Evolutionary conservation across 1,140 invertebrate species (phyloP), one percentile per base, ranked within the genome.

Genomic region (Sycobia sp.): DNA sequence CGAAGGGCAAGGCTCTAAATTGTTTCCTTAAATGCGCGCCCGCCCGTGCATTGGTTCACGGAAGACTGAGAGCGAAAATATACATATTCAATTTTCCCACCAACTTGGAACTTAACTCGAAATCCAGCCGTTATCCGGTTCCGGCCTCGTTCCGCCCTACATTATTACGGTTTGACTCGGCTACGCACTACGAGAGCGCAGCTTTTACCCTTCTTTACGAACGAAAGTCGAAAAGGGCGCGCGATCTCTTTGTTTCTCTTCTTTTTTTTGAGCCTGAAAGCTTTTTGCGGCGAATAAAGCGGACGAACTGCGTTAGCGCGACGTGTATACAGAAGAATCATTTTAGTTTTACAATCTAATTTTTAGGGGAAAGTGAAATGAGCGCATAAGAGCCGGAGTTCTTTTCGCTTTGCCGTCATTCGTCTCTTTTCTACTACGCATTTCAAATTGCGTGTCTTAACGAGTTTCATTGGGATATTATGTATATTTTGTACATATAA

Each of bases 51-150:
- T n/a, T n/a, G n/a, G n/a, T n/a, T n/a, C n/a, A n/a, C n/a, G n/a
- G n/a, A n/a, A n/a, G n/a, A n/a, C n/a, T n/a, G n/a, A n/a, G n/a
- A n/a, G n/a, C n/a, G n/a, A n/a, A n/a, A 49, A 61, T 54, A 54
- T 61, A 49, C 58, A 61, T 61, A 61, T 62, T 62, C 59, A 54
- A 54, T 62, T 54, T 53, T 29, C 23, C 39, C 16, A 14, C 32
- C 41, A 54, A 53, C n/a, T n/a, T n/a, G n/a, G 50, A 54, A 22
- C 13, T 50, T 25, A 27, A 36, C 29, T n/a, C 41, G 44, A 56
- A 62, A 62, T 62, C 60, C 20, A 50, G 56, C 22, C 51, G 10
- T 2, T 18, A 39, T 36, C 18, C 22, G 32, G 22, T 20, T 47
- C 43, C n/a, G n/a, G 18, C n/a, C 25, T 41, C 22, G 11, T 53